These are phyloP conservation scores for Hemiprocne comata DNA, from an alignment of 2,113 vertebrate genomes.

Conservation along the genomic window DNA sequence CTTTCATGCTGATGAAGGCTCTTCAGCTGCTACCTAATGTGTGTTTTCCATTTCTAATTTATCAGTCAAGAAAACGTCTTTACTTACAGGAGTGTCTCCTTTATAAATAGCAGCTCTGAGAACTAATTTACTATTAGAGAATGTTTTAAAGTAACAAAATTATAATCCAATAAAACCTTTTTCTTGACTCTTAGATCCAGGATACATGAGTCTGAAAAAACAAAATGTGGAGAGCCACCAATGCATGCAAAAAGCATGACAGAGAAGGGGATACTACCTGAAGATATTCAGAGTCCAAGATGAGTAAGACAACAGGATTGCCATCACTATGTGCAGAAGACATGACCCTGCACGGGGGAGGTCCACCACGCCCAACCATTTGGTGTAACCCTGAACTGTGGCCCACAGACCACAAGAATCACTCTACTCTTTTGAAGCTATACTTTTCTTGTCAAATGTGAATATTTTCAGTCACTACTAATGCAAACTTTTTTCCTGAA, in stretches of 20 bases:
- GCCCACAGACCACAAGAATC: not conserved
- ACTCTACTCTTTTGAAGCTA: not conserved
- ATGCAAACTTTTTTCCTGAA: not conserved
- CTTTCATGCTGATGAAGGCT: not conserved
- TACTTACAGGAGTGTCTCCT: not conserved
- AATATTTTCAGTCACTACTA: not conserved
- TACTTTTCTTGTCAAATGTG: not conserved
- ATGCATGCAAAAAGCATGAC: not conserved
- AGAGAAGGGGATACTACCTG: not conserved
- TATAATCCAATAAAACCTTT: not conserved
- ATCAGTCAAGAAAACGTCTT: not conserved
- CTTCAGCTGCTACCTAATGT: not conserved
- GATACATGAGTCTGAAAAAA: not conserved
- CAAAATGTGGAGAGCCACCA: not conserved
- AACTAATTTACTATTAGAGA: not conserved
- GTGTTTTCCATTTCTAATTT: not conserved
- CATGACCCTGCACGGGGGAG: fast-evolving
- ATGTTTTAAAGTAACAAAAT: not conserved
- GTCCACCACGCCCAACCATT: not conserved
- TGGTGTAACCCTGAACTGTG: not conserved
- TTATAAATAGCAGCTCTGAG: not conserved
- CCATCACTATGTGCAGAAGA: not conserved
- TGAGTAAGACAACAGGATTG: fast-evolving
- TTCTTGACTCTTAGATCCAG: not conserved
- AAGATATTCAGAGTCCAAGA: not conserved